Conservation (phyloP, 1,140 invertebrate species). For the Aphaenogaster rudis region DNA sequence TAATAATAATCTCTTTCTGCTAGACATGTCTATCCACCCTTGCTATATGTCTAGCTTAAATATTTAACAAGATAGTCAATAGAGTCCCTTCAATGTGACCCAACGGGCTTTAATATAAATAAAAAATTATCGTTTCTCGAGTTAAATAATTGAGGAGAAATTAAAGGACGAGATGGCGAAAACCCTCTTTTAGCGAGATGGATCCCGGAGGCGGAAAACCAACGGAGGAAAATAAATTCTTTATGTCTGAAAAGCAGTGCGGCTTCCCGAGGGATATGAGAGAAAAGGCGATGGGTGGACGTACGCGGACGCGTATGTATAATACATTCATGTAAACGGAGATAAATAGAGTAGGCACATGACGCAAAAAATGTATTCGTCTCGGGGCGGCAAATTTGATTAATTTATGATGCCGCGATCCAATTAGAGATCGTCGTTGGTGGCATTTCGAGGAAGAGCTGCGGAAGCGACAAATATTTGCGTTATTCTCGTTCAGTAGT, state of each 20-base stretch:
- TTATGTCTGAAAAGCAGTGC: slow-evolving; percentile 47
- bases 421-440: not conserved
- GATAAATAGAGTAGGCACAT: slow-evolving; percentile 10
- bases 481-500: not conserved
- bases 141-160: slow-evolving; percentile 45
- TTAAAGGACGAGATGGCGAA: slow-evolving; percentile 35
- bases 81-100: not conserved
- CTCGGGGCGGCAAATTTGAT: not conserved
- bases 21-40: not conserved
- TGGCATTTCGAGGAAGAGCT: not conserved
- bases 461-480: slow-evolving; percentile 30
- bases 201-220: slow-evolving; percentile 1
- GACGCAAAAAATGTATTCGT: not conserved
- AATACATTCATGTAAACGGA: not conserved
- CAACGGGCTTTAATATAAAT: slow-evolving; percentile 17
- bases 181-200: slow-evolving; percentile 28
- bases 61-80: slow-evolving; percentile 34
- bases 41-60: not conserved
- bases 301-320: not conserved
- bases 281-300: not conserved
- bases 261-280: slow-evolving; percentile 15
- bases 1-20: not conserved
- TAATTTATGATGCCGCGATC: slow-evolving; percentile 22
- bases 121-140: slow-evolving; percentile 18
- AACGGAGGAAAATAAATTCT: slow-evolving; percentile 37